A percentile compares a stretch with the other conserved stretches of the same genome.
phyloP scores from a whole-genome alignment of 2,797 vertebrate species.

The Spinibarbus caldwelli region DNA sequence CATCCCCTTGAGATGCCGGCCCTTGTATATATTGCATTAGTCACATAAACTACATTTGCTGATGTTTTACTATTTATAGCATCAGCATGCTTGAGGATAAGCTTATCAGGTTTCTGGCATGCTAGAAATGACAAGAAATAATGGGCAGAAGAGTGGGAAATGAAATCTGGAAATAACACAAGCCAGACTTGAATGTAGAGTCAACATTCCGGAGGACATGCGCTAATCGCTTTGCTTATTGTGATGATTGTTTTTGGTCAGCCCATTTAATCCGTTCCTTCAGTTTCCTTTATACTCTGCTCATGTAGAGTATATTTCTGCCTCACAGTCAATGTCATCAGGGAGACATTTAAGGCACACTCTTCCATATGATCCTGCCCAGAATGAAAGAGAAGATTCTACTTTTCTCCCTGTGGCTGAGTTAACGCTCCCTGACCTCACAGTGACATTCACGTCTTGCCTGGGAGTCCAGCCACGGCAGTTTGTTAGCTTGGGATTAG shows the following conservation, averaged over 20 bases:
- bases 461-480: slow-evolving; percentile 40
- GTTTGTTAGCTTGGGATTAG: slow-evolving; percentile 61
- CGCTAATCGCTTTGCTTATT: neutral
- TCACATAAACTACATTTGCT: neutral
- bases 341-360: neutral
- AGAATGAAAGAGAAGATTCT: slow-evolving; percentile 33
- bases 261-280: neutral
- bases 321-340: neutral
- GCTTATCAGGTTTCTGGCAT: neutral
- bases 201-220: neutral
- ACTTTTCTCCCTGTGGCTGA: slow-evolving; percentile 38
- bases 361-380: slow-evolving; percentile 21
- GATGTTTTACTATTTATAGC: neutral
- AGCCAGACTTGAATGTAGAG: neutral
- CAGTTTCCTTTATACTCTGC: neutral
- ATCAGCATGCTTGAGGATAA: neutral
- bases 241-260: slow-evolving; percentile 10
- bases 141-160: slow-evolving; percentile 17
- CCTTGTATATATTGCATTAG: neutral
- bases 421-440: slow-evolving; percentile 54
- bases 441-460: slow-evolving; percentile 51
- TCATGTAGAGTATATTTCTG: neutral
- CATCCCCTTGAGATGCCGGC: neutral
- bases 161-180: slow-evolving; percentile 15
- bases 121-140: neutral